Conservation (phyloP, 2,888 invertebrate species). For the Pharmacophagus antenor region DNA sequence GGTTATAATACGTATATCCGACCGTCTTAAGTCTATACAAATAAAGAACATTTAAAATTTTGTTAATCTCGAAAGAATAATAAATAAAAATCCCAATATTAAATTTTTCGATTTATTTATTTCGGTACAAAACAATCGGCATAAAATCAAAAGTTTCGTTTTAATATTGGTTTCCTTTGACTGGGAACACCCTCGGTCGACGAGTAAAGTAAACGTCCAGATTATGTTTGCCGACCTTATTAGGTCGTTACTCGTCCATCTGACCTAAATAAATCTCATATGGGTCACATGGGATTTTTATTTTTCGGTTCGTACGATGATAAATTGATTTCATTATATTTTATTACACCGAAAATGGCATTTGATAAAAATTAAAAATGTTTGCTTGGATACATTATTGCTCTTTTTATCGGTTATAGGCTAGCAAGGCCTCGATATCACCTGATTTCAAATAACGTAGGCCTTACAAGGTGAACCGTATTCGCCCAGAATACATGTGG, state of each 20-base stretch:
- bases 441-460: too few species aligned
- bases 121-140: neutral
- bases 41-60: too few species aligned
- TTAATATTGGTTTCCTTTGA: neutral
- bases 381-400: neutral
- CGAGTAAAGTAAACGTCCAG: slow-evolving; percentile 15
- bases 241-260: slow-evolving; percentile 3
- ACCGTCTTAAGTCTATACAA: too few species aligned
- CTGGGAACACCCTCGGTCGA: slow-evolving; percentile 5
- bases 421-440: too few species aligned
- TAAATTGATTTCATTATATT: neutral
- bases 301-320: neutral
- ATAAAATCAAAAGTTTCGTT: neutral
- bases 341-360: too few species aligned
- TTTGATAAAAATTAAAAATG: neutral
- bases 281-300: slow-evolving; percentile 9
- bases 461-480: too few species aligned
- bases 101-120: too few species aligned
- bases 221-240: slow-evolving; percentile 19
- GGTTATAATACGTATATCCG: too few species aligned
- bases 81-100: too few species aligned
- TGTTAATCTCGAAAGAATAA: too few species aligned
- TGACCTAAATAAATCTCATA: slow-evolving; percentile 14
- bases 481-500: too few species aligned
- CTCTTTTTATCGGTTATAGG: too few species aligned